Percentiles rank a stretch among this genome's conserved stretches.
phyloP scores from a whole-genome alignment of 2,888 invertebrate species.

The Hydrotaea diabolus region DNA sequence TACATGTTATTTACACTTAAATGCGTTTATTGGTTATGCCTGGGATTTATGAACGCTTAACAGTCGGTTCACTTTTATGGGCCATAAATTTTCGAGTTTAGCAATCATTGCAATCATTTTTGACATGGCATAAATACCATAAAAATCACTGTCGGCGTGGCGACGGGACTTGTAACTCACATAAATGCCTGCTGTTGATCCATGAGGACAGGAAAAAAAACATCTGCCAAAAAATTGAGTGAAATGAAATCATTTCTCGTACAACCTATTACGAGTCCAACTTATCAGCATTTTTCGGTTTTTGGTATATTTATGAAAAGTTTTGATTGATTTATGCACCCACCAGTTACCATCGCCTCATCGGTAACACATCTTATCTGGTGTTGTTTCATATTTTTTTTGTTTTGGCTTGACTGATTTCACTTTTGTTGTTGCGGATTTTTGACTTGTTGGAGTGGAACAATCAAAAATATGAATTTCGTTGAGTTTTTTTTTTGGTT shows the following conservation, averaged over 20 bases:
- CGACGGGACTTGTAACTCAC: neutral
- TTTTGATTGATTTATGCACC: conserved; percentile 62
- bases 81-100: conserved; percentile 50
- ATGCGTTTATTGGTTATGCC: conserved; percentile 52
- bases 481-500: conserved; percentile 17
- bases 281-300: conserved; percentile 23
- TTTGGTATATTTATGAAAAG: neutral
- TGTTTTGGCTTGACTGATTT: neutral
- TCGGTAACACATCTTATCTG: conserved; percentile 55
- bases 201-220: neutral
- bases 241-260: conserved; percentile 15
- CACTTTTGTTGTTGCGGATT: neutral
- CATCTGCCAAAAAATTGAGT: conserved; percentile 4
- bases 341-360: conserved; percentile 21
- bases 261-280: neutral
- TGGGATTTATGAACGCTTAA: conserved; percentile 2
- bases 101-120: conserved; percentile 35
- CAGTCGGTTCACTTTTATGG: conserved; percentile 46
- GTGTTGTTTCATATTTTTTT: neutral
- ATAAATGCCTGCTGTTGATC: too few species aligned
- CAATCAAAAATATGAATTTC: conserved; percentile 42
- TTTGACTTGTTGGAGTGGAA: neutral
- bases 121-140: conserved; percentile 11
- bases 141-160: conserved; percentile 1
- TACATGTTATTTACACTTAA: conserved; percentile 58